phyloP scores from a whole-genome alignment of 2,113 vertebrate species.

The Cyanoramphus novaezelandiae region DNA sequence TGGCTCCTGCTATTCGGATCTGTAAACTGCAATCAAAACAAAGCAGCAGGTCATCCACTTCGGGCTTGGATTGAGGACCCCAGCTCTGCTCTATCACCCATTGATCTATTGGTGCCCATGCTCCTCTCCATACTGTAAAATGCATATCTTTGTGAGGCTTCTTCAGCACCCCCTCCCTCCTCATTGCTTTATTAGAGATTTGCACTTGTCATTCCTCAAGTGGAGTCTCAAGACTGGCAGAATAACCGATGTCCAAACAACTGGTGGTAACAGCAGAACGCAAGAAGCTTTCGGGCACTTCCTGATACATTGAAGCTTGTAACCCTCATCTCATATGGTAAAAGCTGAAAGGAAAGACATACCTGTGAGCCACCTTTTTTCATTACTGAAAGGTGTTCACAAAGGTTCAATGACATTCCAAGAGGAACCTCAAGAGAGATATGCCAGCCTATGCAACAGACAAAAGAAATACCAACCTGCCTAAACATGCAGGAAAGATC shows the following conservation, averaged over 20 bases:
- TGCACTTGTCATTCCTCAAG: background rate
- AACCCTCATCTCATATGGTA: background rate
- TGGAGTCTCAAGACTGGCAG: fast-evolving
- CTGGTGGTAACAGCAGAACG: background rate
- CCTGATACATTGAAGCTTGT: background rate
- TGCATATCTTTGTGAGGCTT: background rate
- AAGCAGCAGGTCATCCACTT: background rate
- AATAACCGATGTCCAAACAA: background rate
- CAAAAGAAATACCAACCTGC: background rate
- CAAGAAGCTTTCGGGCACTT: background rate
- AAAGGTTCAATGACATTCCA: background rate
- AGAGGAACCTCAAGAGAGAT: background rate
- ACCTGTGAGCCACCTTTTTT: background rate
- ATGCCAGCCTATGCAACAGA: background rate
- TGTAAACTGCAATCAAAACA: background rate
- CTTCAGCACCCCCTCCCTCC: background rate
- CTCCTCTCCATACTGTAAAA: background rate
- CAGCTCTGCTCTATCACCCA: background rate
- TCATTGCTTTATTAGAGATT: background rate
- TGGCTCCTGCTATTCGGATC: background rate
- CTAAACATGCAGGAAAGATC: background rate
- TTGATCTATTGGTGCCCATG: background rate
- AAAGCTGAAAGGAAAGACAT: background rate
- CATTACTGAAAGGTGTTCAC: background rate
- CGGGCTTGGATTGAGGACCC: background rate